A percentile compares a stretch with the other conserved stretches of the same genome.
phyloP scores from a whole-genome alignment of 2,113 vertebrate genomes.

The Montifringilla adamsi region DNA sequence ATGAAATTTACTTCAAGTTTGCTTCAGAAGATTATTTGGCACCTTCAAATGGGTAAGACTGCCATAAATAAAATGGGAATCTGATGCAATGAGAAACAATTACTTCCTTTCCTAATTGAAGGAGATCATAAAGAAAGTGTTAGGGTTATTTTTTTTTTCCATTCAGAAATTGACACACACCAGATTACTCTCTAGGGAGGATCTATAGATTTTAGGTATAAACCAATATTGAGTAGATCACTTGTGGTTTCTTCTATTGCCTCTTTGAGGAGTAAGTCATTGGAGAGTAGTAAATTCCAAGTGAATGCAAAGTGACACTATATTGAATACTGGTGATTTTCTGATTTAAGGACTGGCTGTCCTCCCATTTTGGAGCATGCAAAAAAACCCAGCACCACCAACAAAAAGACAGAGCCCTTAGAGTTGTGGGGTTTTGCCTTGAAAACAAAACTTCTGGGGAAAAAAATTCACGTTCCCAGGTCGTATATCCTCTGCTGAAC shows the following conservation, averaged over 20 bases:
- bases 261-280: neutral
- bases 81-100: neutral
- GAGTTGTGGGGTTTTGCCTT: rapidly evolving
- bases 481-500: neutral
- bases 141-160: neutral
- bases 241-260: neutral
- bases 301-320: neutral
- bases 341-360: neutral
- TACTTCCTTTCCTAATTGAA: neutral
- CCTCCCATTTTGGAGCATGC: neutral
- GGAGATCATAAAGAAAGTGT: neutral
- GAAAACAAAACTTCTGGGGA: neutral
- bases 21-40: neutral
- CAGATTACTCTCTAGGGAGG: neutral
- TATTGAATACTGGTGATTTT: neutral
- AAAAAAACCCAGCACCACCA: neutral
- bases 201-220: neutral
- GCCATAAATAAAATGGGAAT: neutral
- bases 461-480: neutral
- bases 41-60: neutral
- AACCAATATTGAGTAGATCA: neutral
- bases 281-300: neutral
- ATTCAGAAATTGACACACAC: neutral
- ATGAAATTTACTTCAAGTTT: neutral
- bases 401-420: rapidly evolving